A percentile compares a stretch with the other conserved stretches of the same genome.
phyloP scores from a whole-genome alignment of 2,113 vertebrate species.

The Cettia cetti region DNA sequence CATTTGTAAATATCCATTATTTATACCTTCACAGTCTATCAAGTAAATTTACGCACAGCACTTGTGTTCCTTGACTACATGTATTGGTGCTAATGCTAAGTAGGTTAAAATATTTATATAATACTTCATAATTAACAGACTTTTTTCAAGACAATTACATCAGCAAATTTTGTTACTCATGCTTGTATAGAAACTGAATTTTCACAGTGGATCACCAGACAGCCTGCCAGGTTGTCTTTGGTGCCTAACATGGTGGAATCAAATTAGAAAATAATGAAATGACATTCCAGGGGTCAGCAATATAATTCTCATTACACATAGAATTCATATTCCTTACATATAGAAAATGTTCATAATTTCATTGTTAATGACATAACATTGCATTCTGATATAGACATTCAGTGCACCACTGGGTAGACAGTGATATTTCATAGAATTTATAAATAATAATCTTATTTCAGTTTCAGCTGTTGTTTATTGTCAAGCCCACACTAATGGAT shows the following conservation, averaged over 20 bases:
- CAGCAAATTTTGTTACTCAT: neutral
- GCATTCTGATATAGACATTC: neutral
- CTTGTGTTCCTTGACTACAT: neutral
- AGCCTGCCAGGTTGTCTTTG: neutral
- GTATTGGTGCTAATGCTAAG: neutral
- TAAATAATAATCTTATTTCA: neutral
- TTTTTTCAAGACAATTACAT: neutral
- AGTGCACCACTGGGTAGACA: neutral
- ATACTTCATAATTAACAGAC: neutral
- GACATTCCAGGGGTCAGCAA: neutral
- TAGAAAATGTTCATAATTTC: neutral
- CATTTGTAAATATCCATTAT: neutral
- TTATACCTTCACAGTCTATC: neutral
- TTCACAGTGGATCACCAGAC: neutral
- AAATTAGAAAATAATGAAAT: neutral
- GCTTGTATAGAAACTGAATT: neutral
- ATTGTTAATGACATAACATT: neutral
- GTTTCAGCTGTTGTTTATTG: neutral
- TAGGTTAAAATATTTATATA: constrained; percentile 29
- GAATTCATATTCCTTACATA: neutral
- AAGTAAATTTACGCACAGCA: neutral
- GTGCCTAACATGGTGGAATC: neutral
- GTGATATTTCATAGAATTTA: neutral
- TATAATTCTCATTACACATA: neutral
- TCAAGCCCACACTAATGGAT: neutral